These are phyloP conservation scores for Cephus spinipes DNA, from an alignment of 2,888 invertebrate species.

Conservation along the genomic window DNA sequence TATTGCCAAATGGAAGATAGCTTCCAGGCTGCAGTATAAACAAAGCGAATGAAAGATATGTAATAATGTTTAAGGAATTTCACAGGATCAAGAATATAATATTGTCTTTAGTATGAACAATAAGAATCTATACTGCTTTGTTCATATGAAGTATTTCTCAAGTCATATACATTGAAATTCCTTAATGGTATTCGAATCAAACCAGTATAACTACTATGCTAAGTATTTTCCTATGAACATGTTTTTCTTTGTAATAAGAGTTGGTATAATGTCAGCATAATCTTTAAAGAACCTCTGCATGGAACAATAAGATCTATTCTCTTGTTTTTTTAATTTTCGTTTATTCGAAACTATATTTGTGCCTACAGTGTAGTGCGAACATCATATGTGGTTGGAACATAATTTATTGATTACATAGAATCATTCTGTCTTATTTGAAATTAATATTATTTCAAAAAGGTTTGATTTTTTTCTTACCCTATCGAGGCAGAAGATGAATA, in stretches of 20 bases:
- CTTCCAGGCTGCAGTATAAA: neutral
- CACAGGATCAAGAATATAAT: neutral
- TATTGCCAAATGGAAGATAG: neutral
- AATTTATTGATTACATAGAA: neutral
- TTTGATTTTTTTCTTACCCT: neutral
- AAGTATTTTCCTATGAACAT: neutral
- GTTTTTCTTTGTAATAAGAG: neutral
- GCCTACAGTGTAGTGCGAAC: neutral
- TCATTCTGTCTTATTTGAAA: neutral
- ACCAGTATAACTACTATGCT: neutral
- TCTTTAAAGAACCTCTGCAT: neutral
- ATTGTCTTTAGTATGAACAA: neutral
- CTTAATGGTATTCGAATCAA: neutral
- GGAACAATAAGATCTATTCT: neutral
- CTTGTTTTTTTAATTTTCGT: neutral
- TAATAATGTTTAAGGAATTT: neutral
- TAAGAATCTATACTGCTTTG: too few species aligned
- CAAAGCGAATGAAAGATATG: neutral
- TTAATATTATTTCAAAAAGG: neutral
- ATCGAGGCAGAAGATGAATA: neutral
- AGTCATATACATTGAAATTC: neutral
- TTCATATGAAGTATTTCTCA: neutral
- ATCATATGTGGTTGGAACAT: neutral
- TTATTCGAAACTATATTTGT: neutral
- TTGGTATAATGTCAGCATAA: neutral